Conservation (phyloP, 2,113 vertebrate species). For the Tinamus guttatus region DNA sequence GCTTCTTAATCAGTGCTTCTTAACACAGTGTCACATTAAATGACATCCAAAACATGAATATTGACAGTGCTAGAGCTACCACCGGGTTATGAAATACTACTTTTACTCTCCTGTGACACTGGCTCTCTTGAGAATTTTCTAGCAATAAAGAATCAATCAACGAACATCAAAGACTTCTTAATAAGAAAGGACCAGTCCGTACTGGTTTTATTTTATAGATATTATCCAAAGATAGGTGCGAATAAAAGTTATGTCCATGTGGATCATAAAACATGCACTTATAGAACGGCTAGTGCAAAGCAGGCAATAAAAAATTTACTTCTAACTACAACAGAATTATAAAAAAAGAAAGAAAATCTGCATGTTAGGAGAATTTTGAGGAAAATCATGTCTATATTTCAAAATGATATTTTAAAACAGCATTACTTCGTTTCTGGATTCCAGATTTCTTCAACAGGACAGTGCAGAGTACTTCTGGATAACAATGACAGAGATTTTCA, state of each 20-base stretch:
- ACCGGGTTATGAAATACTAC: background rate
- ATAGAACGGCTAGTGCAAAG: background rate
- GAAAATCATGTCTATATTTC: background rate
- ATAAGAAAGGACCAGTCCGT: background rate
- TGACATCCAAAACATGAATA: conserved; percentile 23
- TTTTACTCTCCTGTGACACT: background rate
- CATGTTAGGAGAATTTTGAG: background rate
- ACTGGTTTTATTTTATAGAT: background rate
- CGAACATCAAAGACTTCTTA: background rate
- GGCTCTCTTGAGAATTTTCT: background rate
- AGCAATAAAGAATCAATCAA: background rate
- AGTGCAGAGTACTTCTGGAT: background rate
- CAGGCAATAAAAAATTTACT: background rate
- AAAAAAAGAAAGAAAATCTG: background rate
- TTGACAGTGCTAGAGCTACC: background rate
- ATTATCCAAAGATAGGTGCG: background rate
- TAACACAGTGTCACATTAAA: conserved; percentile 45
- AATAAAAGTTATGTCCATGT: background rate
- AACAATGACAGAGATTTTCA: background rate
- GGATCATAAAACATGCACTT: background rate
- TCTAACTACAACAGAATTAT: background rate
- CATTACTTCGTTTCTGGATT: background rate
- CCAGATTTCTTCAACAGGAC: background rate
- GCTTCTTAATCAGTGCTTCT: conserved; percentile 46
- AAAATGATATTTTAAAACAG: background rate